These are phyloP conservation scores for Perognathus longimembris DNA, from an alignment of 2,113 vertebrate species.

Conservation along the genomic window DNA sequence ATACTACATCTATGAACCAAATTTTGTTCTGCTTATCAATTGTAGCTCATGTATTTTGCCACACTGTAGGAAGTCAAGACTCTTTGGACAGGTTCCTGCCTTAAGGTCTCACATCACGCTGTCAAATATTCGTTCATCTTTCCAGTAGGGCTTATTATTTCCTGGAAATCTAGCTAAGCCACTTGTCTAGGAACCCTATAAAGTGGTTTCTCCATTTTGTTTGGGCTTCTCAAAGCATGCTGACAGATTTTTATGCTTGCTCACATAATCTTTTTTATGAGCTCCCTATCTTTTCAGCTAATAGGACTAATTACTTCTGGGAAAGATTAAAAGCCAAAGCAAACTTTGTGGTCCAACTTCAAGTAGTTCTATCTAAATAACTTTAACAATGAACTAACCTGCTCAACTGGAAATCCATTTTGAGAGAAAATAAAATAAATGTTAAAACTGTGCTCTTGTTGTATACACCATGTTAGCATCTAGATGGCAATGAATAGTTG, in stretches of 20 bases:
- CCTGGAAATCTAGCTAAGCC: neutral
- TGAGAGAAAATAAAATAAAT: conserved; percentile 56
- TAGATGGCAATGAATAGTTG: conserved; percentile 62
- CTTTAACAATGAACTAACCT: neutral
- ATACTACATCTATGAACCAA: neutral
- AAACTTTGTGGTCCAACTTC: conserved; percentile 19
- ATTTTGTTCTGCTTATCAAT: neutral
- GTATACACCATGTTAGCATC: conserved; percentile 40
- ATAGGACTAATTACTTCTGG: neutral
- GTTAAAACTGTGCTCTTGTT: conserved; percentile 55
- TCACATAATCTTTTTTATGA: neutral
- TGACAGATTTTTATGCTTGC: neutral
- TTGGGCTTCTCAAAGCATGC: neutral
- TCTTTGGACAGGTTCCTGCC: neutral
- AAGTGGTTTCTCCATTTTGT: neutral
- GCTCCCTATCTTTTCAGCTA: conserved; percentile 34
- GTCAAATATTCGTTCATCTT: neutral
- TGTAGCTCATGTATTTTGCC: neutral
- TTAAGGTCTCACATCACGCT: neutral
- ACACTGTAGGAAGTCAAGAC: neutral
- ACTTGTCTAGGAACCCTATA: neutral
- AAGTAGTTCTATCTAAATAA: conserved; percentile 3
- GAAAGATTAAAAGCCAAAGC: conserved; percentile 30
- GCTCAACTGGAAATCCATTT: conserved; percentile 33
- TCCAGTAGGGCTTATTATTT: neutral